These are phyloP conservation scores for Aleiodes alternator DNA, from an alignment of 2,888 invertebrate species.

Conservation along the genomic window DNA sequence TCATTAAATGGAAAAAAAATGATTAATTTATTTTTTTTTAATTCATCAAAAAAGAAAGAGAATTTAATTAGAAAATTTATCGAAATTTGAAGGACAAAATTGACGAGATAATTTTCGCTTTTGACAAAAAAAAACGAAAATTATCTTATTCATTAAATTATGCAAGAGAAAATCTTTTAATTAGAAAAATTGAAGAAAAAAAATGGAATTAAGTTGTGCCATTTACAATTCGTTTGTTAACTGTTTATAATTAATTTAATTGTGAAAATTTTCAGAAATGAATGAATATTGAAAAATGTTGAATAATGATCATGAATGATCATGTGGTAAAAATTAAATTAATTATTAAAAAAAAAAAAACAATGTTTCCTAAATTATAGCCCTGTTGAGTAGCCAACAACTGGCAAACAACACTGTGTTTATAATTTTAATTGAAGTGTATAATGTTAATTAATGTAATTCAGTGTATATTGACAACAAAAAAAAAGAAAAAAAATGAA, in stretches of 20 bases:
- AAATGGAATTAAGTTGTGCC: constrained; percentile 38
- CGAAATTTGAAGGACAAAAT: too few relatives aligned
- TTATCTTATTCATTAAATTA: not conserved
- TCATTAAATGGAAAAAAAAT: too few relatives aligned
- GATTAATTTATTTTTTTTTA: not conserved
- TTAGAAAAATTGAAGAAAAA: constrained; percentile 7
- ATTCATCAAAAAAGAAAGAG: not conserved
- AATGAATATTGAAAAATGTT: constrained; percentile 26
- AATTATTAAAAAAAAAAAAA: constrained; percentile 23
- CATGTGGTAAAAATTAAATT: constrained; percentile 5
- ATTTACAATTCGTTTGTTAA: constrained; percentile 23
- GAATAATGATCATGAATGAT: constrained; percentile 15
- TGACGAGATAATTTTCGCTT: too few relatives aligned
- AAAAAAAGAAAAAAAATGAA: constrained; percentile 44
- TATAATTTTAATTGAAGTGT: constrained; percentile 68
- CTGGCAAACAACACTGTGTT: constrained; percentile 67
- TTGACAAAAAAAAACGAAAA: too few relatives aligned
- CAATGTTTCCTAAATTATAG: constrained; percentile 63
- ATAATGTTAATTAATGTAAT: constrained; percentile 71
- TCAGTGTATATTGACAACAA: constrained; percentile 70
- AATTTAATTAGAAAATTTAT: too few relatives aligned
- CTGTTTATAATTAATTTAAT: constrained; percentile 33
- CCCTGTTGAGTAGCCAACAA: constrained; percentile 60
- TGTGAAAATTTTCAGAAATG: constrained; percentile 19
- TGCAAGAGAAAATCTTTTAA: constrained; percentile 34